Percentiles rank a stretch among this genome's conserved stretches.
Evolutionary conservation across 2,888 invertebrate genomes (phyloP).

Genomic region (Tricholauxania praeusta): DNA sequence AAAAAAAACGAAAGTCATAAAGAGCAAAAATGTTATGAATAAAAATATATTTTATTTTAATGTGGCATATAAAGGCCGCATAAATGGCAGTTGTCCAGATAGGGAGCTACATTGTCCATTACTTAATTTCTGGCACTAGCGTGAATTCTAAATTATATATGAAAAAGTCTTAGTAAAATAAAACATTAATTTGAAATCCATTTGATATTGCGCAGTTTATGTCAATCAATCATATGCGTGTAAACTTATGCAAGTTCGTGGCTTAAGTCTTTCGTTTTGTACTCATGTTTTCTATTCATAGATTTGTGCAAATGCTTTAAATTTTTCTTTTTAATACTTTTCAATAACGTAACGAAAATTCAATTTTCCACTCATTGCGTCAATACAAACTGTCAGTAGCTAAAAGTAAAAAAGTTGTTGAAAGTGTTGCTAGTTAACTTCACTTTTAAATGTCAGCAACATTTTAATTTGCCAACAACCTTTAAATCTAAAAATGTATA

Average conservation of each 20-base stretch:
- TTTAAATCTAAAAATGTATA: no score
- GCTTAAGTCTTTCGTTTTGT: constrained; percentile 27
- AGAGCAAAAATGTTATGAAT: neutral
- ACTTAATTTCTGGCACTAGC: neutral
- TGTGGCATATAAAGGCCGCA: neutral
- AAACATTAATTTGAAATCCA: neutral
- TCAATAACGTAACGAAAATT: no score
- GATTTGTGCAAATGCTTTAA: neutral
- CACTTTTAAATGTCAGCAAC: no score
- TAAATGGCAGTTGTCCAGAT: neutral
- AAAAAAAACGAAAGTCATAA: neutral
- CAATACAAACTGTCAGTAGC: no score
- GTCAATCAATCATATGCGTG: neutral
- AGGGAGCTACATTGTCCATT: neutral
- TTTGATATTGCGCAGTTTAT: neutral
- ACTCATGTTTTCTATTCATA: no score
- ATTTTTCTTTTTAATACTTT: neutral
- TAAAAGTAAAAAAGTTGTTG: no score
- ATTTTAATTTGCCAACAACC: no score
- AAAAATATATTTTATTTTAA: constrained; percentile 26
- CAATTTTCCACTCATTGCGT: no score
- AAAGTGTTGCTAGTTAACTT: no score
- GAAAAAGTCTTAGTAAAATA: neutral
- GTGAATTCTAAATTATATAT: neutral
- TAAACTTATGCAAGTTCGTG: constrained; percentile 1